Conservation (phyloP, 1,140 invertebrate genomes). For the Leptinotarsa undecemlineata region DNA sequence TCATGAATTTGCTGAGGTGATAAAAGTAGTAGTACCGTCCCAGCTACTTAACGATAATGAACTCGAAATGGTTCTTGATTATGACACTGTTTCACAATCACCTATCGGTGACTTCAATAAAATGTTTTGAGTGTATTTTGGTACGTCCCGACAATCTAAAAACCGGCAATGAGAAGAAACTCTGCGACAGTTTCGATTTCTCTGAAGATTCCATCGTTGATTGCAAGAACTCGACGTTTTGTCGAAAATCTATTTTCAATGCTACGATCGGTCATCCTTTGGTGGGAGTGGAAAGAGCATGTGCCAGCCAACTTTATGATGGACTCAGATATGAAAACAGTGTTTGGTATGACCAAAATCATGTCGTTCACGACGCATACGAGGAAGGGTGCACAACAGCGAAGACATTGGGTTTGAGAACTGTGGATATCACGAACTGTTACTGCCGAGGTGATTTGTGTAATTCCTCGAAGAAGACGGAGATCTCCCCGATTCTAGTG, state of each 20-base stretch:
- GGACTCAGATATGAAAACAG: neutral
- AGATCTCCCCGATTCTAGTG: too few relatives aligned
- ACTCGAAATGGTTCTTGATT: neutral
- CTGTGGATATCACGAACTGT: conserved; percentile 7
- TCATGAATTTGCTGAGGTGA: neutral
- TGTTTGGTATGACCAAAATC: conserved; percentile 3
- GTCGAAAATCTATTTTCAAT: conserved; percentile 12
- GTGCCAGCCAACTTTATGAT: conserved; percentile 13
- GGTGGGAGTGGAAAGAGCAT: conserved; percentile 17
- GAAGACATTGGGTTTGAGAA: conserved; percentile 9
- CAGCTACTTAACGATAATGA: neutral
- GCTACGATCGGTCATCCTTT: neutral
- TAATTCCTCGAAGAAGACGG: neutral
- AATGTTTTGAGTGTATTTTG: conserved; percentile 20
- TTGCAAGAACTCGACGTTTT: conserved; percentile 20
- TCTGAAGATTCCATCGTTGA: conserved; percentile 3
- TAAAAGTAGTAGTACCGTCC: neutral
- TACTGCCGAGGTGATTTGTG: conserved; percentile 19
- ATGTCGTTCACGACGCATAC: conserved; percentile 10
- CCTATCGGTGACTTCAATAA: conserved; percentile 6
- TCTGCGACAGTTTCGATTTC: conserved; percentile 15
- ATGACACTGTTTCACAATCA: neutral
- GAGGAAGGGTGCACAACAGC: neutral
- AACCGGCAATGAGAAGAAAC: neutral
- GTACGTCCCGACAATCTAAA: neutral